Conservation (phyloP, 1,140 invertebrate genomes). For the Mamestra configurata region DNA sequence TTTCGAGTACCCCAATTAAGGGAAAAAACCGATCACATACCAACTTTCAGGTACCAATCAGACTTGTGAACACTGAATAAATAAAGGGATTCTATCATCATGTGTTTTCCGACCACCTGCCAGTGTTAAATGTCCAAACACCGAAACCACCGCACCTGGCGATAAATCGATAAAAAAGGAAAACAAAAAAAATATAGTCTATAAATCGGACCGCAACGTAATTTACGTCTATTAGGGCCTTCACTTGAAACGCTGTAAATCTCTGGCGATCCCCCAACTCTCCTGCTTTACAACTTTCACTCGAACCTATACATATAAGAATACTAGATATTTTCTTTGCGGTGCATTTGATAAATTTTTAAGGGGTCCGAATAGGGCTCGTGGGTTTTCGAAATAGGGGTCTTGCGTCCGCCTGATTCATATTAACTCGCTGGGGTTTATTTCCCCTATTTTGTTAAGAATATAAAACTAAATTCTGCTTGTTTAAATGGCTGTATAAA, state of each 20-base stretch:
- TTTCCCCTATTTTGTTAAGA: constrained; percentile 39
- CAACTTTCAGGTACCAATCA: constrained; percentile 33
- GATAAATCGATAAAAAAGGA: constrained; percentile 70
- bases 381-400: constrained; percentile 54
- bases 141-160: constrained; percentile 60
- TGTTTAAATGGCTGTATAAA: constrained; percentile 45
- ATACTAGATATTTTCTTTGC: constrained; percentile 59
- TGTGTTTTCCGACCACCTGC: constrained; percentile 2
- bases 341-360: constrained; percentile 71
- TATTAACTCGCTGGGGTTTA: constrained; percentile 39
- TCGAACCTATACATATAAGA: constrained; percentile 53
- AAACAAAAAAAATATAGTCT: constrained; percentile 80
- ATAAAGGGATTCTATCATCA: constrained; percentile 14
- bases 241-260: constrained; percentile 80
- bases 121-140: constrained; percentile 41
- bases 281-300: constrained; percentile 72
- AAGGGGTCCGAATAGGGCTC: constrained; percentile 66
- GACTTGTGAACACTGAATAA: constrained; percentile 32
- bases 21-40: constrained; percentile 17
- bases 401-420: constrained; percentile 47
- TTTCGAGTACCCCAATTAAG: constrained; percentile 31
- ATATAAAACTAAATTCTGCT: constrained; percentile 48
- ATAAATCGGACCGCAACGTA: constrained; percentile 80
- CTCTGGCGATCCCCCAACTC: constrained; percentile 73
- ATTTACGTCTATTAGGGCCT: constrained; percentile 83